A percentile compares a stretch with the other conserved stretches of the same genome.
phyloP scores from a whole-genome alignment of 2,888 invertebrate genomes.

The Andrena camellia region DNA sequence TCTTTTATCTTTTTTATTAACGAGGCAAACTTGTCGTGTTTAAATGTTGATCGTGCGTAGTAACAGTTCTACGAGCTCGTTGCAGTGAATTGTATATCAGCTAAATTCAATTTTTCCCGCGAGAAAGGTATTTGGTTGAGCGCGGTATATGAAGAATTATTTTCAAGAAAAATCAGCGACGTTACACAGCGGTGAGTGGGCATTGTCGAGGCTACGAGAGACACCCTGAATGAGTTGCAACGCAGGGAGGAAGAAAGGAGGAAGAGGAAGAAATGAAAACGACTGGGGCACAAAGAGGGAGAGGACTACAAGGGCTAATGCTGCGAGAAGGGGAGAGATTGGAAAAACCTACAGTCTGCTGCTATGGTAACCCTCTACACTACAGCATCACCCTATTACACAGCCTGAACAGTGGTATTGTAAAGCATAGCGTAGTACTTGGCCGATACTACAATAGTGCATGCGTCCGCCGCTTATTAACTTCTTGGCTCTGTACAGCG shows the following conservation, averaged over 20 bases:
- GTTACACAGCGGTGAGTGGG: constrained; percentile 73
- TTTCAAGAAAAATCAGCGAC: constrained; percentile 52
- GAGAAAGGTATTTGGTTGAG: constrained; percentile 20
- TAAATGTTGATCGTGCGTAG: constrained; percentile 11
- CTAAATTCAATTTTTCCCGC: constrained; percentile 1
- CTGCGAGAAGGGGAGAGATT: constrained; percentile 69
- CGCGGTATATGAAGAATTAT: constrained; percentile 17
- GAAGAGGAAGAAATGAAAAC: constrained; percentile 40
- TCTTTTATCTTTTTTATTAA: background rate
- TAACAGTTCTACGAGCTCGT: constrained; percentile 7
- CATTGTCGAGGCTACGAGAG: constrained; percentile 51
- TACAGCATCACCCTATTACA: constrained; percentile 62
- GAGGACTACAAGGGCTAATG: constrained; percentile 39
- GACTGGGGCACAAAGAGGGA: constrained; percentile 15
- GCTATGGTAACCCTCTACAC: constrained; percentile 77
- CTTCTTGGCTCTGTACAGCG: constrained; percentile 38
- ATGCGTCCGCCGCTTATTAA: constrained; percentile 50
- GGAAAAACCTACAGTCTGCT: constrained; percentile 78
- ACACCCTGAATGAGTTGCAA: constrained; percentile 47
- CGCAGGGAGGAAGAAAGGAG: constrained; percentile 23
- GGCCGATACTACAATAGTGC: constrained; percentile 38
- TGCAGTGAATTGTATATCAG: background rate
- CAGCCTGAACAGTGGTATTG: constrained; percentile 46
- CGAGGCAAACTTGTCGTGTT: background rate
- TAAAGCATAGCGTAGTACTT: constrained; percentile 37